Percentiles rank a stretch among this genome's conserved stretches.
Evolutionary conservation across 2,113 vertebrate genomes (phyloP).

Genomic region (Rattus rattus): DNA sequence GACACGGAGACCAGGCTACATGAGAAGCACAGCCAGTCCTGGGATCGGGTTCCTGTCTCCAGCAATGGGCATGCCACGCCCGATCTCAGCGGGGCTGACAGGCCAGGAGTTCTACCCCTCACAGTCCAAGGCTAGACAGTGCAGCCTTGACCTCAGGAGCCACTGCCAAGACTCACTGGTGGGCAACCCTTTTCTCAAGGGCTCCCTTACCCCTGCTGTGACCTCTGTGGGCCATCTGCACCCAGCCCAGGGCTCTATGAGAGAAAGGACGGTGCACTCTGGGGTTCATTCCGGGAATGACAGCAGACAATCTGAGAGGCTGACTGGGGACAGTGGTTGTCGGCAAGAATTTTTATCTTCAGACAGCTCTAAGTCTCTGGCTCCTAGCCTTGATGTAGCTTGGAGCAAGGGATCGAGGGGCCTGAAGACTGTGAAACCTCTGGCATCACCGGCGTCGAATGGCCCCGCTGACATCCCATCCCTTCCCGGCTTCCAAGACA

Average conservation of each 20-base stretch:
- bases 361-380: background rate
- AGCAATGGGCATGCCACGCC: background rate
- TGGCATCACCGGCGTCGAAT: background rate
- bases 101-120: constrained; percentile 1
- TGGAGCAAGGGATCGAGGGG: accelerated
- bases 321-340: background rate
- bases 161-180: background rate
- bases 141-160: constrained; percentile 9
- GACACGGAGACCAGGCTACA: constrained; percentile 89
- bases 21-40: constrained; percentile 84
- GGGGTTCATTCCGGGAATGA: background rate
- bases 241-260: background rate
- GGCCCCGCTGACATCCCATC: accelerated
- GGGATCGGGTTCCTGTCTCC: constrained; percentile 68
- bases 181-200: background rate
- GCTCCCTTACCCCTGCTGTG: background rate
- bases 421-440: background rate
- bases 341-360: background rate
- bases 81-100: constrained; percentile 6
- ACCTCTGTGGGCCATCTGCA: background rate
- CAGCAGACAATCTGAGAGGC: background rate
- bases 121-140: background rate
- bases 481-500: background rate
- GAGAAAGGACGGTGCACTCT: background rate
- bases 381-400: accelerated